phyloP scores from a whole-genome alignment of 2,113 vertebrate genomes.

The Corynorhinus townsendii region DNA sequence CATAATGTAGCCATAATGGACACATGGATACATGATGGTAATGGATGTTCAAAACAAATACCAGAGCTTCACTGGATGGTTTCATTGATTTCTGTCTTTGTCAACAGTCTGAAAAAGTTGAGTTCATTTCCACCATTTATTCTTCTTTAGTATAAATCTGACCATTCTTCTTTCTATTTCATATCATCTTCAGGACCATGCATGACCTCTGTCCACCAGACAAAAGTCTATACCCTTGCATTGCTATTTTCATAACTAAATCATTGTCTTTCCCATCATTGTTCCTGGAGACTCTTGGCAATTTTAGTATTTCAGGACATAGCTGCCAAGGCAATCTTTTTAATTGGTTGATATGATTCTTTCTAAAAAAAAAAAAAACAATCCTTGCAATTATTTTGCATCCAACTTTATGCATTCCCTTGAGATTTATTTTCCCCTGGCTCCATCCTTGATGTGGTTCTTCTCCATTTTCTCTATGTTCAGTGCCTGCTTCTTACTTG shows the following conservation, averaged over 20 bases:
- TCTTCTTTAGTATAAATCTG: neutral
- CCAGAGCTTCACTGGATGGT: neutral
- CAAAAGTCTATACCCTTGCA: neutral
- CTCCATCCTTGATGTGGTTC: neutral
- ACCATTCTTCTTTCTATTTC: neutral
- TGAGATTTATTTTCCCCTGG: constrained; percentile 8
- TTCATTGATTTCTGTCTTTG: neutral
- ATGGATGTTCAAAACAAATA: constrained; percentile 19
- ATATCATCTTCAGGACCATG: neutral
- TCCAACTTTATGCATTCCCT: neutral
- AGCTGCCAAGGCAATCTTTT: constrained; percentile 27
- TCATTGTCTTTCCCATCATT: neutral
- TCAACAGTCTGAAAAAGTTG: neutral
- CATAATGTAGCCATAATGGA: neutral
- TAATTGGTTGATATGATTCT: neutral
- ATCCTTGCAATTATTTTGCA: neutral
- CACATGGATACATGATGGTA: neutral
- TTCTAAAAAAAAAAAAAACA: neutral
- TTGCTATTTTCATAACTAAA: neutral
- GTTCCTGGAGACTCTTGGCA: neutral
- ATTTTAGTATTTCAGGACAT: neutral
- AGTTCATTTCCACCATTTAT: neutral
- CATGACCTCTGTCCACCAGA: neutral
- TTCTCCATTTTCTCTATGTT: constrained; percentile 10
- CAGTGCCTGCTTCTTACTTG: neutral